phyloP scores from a whole-genome alignment of 2,797 vertebrate species.

The Hyperoplus lanceolatus region DNA sequence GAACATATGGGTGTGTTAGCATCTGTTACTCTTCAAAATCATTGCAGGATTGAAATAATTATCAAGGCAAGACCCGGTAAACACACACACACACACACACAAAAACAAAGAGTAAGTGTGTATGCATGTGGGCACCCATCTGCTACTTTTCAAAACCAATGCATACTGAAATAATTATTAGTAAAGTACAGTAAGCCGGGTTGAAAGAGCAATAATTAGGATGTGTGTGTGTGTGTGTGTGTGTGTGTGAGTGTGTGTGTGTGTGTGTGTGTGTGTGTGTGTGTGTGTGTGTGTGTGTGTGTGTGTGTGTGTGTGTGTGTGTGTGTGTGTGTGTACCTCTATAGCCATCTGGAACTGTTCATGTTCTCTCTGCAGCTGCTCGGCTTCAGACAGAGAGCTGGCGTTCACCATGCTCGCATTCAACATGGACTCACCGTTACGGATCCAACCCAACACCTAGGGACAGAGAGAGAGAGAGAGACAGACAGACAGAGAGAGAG shows the following conservation, averaged over 20 bases:
- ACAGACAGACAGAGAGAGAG: conserved; percentile 19
- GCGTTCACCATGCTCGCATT: conserved; percentile 97
- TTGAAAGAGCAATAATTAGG: conserved; percentile 57
- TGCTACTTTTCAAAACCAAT: conserved; percentile 56
- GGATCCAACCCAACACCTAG: conserved; percentile 97
- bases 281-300: too few species aligned
- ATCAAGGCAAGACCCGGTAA: background rate
- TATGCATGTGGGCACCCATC: conserved; percentile 29
- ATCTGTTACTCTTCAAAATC: conserved; percentile 59
- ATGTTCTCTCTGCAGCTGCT: conserved; percentile 97
- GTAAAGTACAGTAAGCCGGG: conserved; percentile 46
- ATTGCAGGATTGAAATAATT: conserved; percentile 55
- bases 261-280: background rate
- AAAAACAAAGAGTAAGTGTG: conserved; percentile 6
- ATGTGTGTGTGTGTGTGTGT: conserved; percentile 26
- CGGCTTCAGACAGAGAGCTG: conserved; percentile 97
- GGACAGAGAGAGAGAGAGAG: conserved; percentile 25
- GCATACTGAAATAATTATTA: conserved; percentile 62
- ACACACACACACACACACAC: background rate
- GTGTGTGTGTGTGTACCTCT: conserved; percentile 60
- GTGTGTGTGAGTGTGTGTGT: conserved; percentile 10
- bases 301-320: conserved; percentile 19
- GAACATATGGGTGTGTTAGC: background rate
- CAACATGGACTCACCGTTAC: conserved; percentile 99
- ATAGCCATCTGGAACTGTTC: conserved; percentile 97